Evolutionary conservation across 2,797 vertebrate genomes (phyloP).

Genomic region (Eremophila alpestris): DNA sequence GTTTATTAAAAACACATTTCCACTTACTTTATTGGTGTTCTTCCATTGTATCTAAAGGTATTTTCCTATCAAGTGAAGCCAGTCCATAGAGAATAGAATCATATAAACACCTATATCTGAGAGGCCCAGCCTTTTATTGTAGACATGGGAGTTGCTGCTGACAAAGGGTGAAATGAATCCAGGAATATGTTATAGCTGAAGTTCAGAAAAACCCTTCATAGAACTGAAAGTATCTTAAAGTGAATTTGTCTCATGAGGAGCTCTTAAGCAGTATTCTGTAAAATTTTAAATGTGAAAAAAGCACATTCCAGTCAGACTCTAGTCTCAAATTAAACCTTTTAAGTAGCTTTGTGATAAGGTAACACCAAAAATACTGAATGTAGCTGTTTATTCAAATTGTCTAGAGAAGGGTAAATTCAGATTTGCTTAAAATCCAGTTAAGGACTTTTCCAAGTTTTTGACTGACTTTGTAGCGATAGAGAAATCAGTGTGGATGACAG

Average conservation of each 20-base stretch:
- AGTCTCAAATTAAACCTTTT: background rate
- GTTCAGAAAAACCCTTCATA: background rate
- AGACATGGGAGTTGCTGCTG: background rate
- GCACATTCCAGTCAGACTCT: background rate
- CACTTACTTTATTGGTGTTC: slow-evolving; percentile 13
- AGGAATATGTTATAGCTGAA: background rate
- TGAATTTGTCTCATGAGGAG: background rate
- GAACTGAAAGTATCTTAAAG: background rate
- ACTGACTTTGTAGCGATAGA: background rate
- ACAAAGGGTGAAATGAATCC: background rate
- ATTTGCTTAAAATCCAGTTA: background rate
- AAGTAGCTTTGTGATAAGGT: background rate
- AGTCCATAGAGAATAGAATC: background rate
- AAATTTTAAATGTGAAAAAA: background rate
- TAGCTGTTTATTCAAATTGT: background rate
- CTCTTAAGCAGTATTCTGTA: background rate
- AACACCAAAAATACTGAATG: background rate
- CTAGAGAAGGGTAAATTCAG: background rate
- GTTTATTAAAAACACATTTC: slow-evolving; percentile 67
- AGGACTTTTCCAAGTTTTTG: background rate
- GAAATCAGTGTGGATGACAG: background rate
- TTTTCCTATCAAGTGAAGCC: background rate
- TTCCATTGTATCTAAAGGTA: slow-evolving; percentile 29
- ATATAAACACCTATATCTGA: background rate
- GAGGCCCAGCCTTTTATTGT: background rate